These are phyloP conservation scores for Pluvianellus socialis DNA, from an alignment of 2,113 vertebrate species.

Conservation along the genomic window DNA sequence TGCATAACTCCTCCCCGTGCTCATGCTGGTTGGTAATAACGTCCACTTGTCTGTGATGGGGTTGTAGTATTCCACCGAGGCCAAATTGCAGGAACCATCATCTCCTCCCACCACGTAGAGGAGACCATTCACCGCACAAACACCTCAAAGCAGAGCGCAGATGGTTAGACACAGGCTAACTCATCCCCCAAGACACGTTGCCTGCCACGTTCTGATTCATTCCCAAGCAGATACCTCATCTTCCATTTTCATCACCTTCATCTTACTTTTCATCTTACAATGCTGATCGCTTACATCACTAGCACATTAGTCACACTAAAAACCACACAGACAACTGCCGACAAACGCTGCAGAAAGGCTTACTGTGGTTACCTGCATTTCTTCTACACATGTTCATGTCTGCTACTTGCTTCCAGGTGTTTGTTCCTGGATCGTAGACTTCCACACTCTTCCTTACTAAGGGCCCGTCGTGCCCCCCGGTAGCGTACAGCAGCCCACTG, in stretches of 20 bases:
- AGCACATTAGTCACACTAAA: not conserved
- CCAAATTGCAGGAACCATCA: slow-evolving; percentile 93
- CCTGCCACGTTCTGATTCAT: not conserved
- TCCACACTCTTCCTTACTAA: slow-evolving; percentile 96
- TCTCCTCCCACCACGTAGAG: slow-evolving; percentile 96
- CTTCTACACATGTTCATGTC: slow-evolving; percentile 99
- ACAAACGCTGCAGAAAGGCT: not conserved
- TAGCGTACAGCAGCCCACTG: slow-evolving; percentile 88
- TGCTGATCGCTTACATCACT: not conserved
- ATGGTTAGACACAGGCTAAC: not conserved
- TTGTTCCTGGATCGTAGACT: slow-evolving; percentile 88
- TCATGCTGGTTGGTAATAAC: slow-evolving; percentile 93
- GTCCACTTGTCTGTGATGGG: slow-evolving; percentile 92
- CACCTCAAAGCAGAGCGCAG: slow-evolving; percentile 75
- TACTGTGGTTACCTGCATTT: slow-evolving; percentile 84
- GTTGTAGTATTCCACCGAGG: slow-evolving; percentile 95
- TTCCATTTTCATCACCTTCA: not conserved
- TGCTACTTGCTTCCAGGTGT: slow-evolving; percentile 90
- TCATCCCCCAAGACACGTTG: fast-evolving
- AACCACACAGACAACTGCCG: not conserved
- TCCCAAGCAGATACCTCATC: not conserved
- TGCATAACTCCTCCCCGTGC: slow-evolving; percentile 94
- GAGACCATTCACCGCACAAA: slow-evolving; percentile 92
- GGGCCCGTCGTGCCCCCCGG: slow-evolving; percentile 92
- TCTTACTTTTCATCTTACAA: not conserved